phyloP scores from a whole-genome alignment of 1,140 invertebrate genomes.

The Nasonia vitripennis region DNA sequence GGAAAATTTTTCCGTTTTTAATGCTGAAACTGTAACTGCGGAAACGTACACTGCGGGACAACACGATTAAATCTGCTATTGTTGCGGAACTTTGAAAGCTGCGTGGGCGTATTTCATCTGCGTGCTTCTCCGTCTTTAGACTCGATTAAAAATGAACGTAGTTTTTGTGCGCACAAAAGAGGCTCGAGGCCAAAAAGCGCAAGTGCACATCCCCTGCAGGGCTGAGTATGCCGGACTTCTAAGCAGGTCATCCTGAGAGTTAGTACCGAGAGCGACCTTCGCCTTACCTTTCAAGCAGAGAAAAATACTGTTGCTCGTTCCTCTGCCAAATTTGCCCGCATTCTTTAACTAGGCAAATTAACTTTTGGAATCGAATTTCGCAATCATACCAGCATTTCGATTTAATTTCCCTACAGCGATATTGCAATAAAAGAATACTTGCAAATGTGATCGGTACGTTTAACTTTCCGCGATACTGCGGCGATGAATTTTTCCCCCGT shows the following conservation, averaged over 20 bases:
- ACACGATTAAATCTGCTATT: too few species aligned
- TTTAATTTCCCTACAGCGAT: too few species aligned
- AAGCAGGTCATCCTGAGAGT: conserved; percentile 33
- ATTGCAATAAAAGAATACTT: too few species aligned
- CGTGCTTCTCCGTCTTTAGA: neutral
- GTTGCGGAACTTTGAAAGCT: too few species aligned
- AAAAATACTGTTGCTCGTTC: neutral
- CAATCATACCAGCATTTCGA: too few species aligned
- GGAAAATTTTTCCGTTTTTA: too few species aligned
- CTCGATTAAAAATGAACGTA: neutral
- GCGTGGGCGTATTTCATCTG: too few species aligned
- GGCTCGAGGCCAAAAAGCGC: conserved; percentile 13
- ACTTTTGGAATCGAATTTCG: neutral
- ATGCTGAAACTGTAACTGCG: too few species aligned
- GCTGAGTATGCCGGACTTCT: conserved; percentile 16
- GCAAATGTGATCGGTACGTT: too few species aligned
- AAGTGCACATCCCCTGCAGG: neutral
- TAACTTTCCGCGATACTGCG: neutral
- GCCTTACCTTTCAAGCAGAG: neutral
- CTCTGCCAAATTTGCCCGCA: too few species aligned
- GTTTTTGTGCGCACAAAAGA: neutral
- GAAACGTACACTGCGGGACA: too few species aligned
- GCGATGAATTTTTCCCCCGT: neutral
- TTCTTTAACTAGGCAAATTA: too few species aligned
- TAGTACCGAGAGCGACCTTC: neutral